A percentile compares a stretch with the other conserved stretches of the same genome.
phyloP scores from a whole-genome alignment of 1,140 invertebrate genomes.

The Hyles vespertilio region DNA sequence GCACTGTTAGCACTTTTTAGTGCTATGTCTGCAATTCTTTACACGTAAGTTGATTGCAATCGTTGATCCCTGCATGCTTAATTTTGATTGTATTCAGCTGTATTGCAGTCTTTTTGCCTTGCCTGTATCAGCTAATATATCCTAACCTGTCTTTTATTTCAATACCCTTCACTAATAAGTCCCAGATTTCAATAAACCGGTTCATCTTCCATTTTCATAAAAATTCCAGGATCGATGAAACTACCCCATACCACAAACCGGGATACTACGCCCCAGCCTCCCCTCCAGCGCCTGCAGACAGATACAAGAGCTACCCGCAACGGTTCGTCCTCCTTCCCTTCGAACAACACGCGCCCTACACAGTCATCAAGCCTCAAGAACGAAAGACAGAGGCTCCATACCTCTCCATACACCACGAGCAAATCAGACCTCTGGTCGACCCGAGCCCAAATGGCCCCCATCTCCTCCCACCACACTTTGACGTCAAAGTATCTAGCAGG shows the following conservation, averaged over 20 bases:
- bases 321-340: conserved; percentile 38
- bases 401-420: conserved; percentile 49
- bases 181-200: too few species aligned
- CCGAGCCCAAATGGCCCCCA: conserved; percentile 41
- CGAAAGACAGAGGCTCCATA: conserved; percentile 44
- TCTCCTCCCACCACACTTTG: conserved; percentile 48
- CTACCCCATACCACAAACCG: conserved; percentile 73
- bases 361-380: conserved; percentile 48
- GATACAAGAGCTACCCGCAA: conserved; percentile 29
- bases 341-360: conserved; percentile 45
- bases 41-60: too few species aligned
- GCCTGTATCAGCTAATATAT: too few species aligned
- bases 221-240: conserved; percentile 49
- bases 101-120: too few species aligned
- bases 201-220: background rate
- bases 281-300: conserved; percentile 58
- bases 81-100: too few species aligned
- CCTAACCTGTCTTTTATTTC: too few species aligned
- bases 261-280: conserved; percentile 70
- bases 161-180: too few species aligned
- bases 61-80: too few species aligned
- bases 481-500: conserved; percentile 41
- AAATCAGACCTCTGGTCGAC: conserved; percentile 58
- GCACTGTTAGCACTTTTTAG: too few species aligned
- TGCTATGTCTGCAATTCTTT: too few species aligned